Evolutionary conservation across 1,140 invertebrate genomes (phyloP).

Genomic region (Ceratitis capitata): DNA sequence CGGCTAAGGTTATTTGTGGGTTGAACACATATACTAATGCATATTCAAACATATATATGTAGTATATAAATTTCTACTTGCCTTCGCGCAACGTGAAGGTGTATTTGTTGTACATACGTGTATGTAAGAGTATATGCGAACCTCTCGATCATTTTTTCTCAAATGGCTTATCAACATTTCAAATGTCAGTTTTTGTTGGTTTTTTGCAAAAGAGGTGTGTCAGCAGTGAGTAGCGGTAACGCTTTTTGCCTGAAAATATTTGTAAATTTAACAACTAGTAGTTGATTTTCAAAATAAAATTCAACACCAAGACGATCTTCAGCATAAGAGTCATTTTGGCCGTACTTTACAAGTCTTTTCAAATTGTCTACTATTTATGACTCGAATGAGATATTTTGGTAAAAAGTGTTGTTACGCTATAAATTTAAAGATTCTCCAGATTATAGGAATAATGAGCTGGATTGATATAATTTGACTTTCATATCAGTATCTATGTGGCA

Average conservation of each 20-base stretch:
- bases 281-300: neutral
- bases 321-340: neutral
- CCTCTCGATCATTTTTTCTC: too few species aligned
- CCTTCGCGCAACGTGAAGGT: neutral
- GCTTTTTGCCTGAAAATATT: neutral
- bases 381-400: too few species aligned
- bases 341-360: too few species aligned
- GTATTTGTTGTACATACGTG: neutral
- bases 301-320: neutral
- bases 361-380: too few species aligned
- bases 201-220: neutral
- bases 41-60: neutral
- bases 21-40: neutral
- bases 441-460: too few species aligned
- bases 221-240: neutral
- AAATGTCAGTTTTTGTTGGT: neutral
- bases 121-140: too few species aligned
- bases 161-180: neutral
- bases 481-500: too few species aligned
- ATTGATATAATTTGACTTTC: too few species aligned
- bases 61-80: too few species aligned
- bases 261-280: neutral
- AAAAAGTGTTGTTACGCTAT: too few species aligned
- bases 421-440: too few species aligned
- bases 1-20: neutral